Conservation (phyloP, 1,140 invertebrate genomes). For the Physella acuta region DNA sequence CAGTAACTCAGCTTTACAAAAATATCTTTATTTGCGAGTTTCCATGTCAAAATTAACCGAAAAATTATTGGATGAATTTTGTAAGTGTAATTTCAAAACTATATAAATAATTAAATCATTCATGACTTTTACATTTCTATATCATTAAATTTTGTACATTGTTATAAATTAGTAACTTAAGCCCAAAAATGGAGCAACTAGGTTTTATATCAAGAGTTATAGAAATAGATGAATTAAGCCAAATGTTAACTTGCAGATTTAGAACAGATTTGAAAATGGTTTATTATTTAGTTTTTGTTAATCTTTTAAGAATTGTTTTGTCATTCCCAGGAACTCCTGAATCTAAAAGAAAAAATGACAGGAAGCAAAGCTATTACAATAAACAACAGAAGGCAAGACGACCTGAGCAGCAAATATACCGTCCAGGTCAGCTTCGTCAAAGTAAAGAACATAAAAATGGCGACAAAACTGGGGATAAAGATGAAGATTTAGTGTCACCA, state of each 20-base stretch:
- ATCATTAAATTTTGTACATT: too few relatives aligned
- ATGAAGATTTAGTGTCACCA: not conserved
- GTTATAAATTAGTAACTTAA: too few relatives aligned
- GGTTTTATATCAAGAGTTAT: too few relatives aligned
- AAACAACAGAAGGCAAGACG: slow-evolving; percentile 26
- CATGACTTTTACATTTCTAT: too few relatives aligned
- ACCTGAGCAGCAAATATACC: slow-evolving; percentile 41
- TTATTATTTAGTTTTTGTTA: not conserved
- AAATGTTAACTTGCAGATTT: not conserved
- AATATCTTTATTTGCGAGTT: too few relatives aligned
- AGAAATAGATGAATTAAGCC: not conserved
- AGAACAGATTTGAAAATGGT: not conserved
- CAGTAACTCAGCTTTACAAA: too few relatives aligned
- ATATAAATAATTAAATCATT: too few relatives aligned
- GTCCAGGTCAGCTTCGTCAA: slow-evolving; percentile 34
- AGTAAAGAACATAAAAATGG: slow-evolving; percentile 13
- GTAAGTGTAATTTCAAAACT: too few relatives aligned
- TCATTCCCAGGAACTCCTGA: not conserved
- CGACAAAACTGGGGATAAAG: slow-evolving; percentile 8
- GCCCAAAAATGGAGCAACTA: too few relatives aligned
- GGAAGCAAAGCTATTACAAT: slow-evolving; percentile 15
- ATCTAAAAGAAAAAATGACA: slow-evolving; percentile 2
- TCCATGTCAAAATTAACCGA: too few relatives aligned
- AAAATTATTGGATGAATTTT: too few relatives aligned
- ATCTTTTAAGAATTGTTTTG: not conserved